phyloP scores from a whole-genome alignment of 2,888 invertebrate species.

The Tridacna gigas region DNA sequence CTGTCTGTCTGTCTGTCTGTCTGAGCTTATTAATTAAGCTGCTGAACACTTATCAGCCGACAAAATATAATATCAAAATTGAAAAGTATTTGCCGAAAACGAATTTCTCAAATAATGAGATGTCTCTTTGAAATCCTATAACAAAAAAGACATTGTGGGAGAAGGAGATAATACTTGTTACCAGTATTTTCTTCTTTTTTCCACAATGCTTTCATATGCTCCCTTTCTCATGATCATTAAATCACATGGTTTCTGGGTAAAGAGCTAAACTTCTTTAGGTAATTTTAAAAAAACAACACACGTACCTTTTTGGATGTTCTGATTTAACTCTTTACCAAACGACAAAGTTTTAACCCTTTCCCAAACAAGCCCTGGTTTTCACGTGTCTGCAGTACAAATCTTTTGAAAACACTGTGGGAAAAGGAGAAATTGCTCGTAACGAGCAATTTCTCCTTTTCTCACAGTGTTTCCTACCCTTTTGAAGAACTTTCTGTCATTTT shows the following conservation, averaged over 20 bases:
- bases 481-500: too few species aligned
- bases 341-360: too few species aligned
- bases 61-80: too few species aligned
- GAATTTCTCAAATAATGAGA: not conserved
- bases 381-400: too few species aligned
- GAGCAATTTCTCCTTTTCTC: not conserved
- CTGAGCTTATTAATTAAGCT: not conserved
- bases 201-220: not conserved
- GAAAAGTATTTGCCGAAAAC: not conserved
- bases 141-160: not conserved
- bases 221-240: not conserved
- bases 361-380: too few species aligned
- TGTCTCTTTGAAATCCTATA: not conserved
- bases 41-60: too few species aligned
- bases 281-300: too few species aligned
- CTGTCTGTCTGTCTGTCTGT: slow-evolving; percentile 6
- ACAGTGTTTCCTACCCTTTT: not conserved
- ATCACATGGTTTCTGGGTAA: too few species aligned
- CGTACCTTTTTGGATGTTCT: too few species aligned
- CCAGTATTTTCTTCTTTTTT: not conserved
- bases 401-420: not conserved
- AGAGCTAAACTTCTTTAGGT: too few species aligned
- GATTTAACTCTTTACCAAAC: too few species aligned
- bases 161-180: not conserved
- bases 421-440: not conserved